Evolutionary conservation across 2,888 invertebrate genomes (phyloP).

Genomic region (Calliopum simillimum): DNA sequence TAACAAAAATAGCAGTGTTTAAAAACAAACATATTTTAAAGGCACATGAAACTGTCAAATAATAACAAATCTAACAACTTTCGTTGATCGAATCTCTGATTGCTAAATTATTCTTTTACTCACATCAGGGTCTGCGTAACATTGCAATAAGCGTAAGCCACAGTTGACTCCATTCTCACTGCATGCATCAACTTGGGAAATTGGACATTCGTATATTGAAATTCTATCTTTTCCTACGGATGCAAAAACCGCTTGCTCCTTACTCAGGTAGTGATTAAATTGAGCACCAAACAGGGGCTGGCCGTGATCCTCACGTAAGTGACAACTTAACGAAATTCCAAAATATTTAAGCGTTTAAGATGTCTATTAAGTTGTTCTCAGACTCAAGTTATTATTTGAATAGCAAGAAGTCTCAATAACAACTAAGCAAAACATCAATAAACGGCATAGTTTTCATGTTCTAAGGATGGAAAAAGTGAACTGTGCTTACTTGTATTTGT

Average conservation of each 20-base stretch:
- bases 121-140: slow-evolving; percentile 95
- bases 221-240: slow-evolving; percentile 95
- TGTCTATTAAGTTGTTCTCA: too few relatives aligned
- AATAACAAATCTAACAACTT: too few relatives aligned
- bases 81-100: slow-evolving; percentile 16
- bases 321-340: slow-evolving; percentile 72
- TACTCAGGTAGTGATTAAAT: slow-evolving; percentile 88
- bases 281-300: slow-evolving; percentile 94
- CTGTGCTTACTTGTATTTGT: slow-evolving; percentile 69
- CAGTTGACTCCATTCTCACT: slow-evolving; percentile 70
- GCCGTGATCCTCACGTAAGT: slow-evolving; percentile 92
- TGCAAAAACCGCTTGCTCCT: slow-evolving; percentile 90
- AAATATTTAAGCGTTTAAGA: neutral
- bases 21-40: too few relatives aligned
- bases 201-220: slow-evolving; percentile 90
- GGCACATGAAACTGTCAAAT: too few relatives aligned
- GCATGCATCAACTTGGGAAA: slow-evolving; percentile 30
- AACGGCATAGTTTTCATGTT: too few relatives aligned
- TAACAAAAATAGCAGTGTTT: too few relatives aligned
- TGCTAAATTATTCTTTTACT: slow-evolving; percentile 35
- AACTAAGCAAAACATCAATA: neutral
- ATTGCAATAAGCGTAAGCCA: slow-evolving; percentile 86
- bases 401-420: too few relatives aligned
- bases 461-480: neutral
- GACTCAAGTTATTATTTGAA: too few relatives aligned